Conservation (phyloP, 2,113 vertebrate species). For the Zeus faber region DNA sequence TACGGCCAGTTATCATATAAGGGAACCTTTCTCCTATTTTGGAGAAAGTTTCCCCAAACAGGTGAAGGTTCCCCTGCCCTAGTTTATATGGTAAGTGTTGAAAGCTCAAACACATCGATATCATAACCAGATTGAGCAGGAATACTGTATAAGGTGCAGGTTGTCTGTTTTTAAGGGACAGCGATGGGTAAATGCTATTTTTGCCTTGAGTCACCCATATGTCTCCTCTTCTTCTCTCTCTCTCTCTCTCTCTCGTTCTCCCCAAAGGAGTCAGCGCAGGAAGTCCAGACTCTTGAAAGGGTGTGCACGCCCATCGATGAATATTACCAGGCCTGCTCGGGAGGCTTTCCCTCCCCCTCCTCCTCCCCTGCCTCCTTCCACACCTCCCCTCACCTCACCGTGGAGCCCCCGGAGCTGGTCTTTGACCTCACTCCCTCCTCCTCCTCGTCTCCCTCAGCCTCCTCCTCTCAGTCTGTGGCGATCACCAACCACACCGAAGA, state of each 20-base stretch:
- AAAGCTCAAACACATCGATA: no score
- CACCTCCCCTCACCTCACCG: constrained; percentile 61
- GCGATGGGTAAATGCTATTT: no score
- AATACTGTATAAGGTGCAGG: no score
- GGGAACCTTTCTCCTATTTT: no score
- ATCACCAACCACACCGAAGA: constrained; percentile 86
- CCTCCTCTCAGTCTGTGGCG: constrained; percentile 63
- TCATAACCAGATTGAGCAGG: no score
- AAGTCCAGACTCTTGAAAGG: constrained; percentile 9
- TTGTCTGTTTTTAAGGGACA: no score
- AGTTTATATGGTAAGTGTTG: no score
- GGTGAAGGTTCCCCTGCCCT: no score
- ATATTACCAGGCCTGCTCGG: constrained; percentile 60
- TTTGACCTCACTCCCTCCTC: constrained; percentile 73
- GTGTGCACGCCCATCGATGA: constrained; percentile 71
- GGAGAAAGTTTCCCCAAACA: no score
- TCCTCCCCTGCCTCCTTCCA: neutral
- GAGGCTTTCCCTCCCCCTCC: neutral
- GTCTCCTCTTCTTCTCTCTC: no score
- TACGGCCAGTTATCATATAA: no score
- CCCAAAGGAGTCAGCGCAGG: constrained; percentile 46
- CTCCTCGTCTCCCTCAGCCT: constrained; percentile 6
- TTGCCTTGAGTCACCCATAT: no score
- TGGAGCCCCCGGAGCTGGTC: constrained; percentile 76
- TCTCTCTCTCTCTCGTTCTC: constrained; percentile 23